Evolutionary conservation across 2,113 vertebrate species (phyloP).

Genomic region (Epinephelus fuscoguttatus): DNA sequence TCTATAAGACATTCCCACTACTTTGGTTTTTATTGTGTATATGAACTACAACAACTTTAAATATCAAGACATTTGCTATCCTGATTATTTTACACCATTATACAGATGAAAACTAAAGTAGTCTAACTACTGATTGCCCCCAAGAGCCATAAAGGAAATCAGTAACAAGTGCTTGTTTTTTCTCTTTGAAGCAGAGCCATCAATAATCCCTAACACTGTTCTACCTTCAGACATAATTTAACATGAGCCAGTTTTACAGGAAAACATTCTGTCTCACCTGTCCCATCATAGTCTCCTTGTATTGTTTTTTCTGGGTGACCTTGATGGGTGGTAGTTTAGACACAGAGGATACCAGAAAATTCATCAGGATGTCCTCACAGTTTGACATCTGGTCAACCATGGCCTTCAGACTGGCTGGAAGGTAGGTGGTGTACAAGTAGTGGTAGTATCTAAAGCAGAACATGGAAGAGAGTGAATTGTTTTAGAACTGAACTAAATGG

Average conservation of each 20-base stretch:
- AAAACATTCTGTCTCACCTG: conserved; percentile 86
- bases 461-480: background rate
- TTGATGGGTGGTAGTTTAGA: conserved; percentile 98
- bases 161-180: background rate
- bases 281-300: conserved; percentile 99
- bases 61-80: background rate
- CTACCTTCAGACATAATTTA: background rate
- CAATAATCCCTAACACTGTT: background rate
- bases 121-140: background rate
- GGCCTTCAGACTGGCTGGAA: conserved; percentile 94
- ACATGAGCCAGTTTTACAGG: background rate
- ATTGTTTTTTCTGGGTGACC: conserved; percentile 99
- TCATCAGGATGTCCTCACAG: conserved; percentile 99
- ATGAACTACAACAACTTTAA: background rate
- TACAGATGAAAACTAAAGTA: background rate
- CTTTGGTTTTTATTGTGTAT: background rate
- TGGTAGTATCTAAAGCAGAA: conserved; percentile 93
- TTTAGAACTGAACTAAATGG: background rate
- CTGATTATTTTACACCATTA: background rate
- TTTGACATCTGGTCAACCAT: conserved; percentile 99
- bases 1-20: background rate
- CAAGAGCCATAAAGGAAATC: background rate
- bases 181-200: background rate
- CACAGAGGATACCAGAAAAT: conserved; percentile 97
- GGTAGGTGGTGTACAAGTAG: conserved; percentile 97